A percentile compares a stretch with the other conserved stretches of the same genome.
phyloP scores from a whole-genome alignment of 2,888 invertebrate genomes.

The Cephus spinipes region DNA sequence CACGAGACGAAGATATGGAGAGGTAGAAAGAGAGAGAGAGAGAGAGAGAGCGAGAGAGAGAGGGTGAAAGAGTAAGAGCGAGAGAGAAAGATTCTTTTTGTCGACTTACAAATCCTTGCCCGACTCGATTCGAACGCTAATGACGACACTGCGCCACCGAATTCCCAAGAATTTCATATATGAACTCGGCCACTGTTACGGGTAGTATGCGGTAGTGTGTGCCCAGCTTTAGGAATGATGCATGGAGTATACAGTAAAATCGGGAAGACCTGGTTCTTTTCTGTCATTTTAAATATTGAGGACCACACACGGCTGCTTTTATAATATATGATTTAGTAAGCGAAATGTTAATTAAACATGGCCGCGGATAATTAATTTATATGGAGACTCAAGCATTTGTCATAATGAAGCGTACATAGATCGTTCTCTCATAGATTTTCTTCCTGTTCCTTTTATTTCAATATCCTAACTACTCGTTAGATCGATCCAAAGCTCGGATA shows the following conservation, averaged over 20 bases:
- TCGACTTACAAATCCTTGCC: no score
- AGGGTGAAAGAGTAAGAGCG: no score
- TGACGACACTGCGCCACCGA: no score
- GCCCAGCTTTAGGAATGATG: no score
- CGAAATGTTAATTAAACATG: neutral
- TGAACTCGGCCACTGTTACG: no score
- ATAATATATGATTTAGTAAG: neutral
- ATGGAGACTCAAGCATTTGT: neutral
- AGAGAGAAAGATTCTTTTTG: no score
- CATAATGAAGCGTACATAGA: neutral
- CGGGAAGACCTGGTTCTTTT: no score
- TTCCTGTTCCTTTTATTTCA: slow-evolving; percentile 14
- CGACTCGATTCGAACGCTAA: no score
- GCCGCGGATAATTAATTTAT: neutral
- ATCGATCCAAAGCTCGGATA: slow-evolving; percentile 37
- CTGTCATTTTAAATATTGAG: neutral
- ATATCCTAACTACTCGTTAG: slow-evolving; percentile 36
- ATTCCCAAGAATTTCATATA: no score
- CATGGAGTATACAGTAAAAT: no score
- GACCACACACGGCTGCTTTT: neutral
- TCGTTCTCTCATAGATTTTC: neutral
- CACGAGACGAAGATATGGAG: neutral
- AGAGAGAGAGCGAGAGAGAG: no score
- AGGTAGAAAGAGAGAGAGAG: neutral
- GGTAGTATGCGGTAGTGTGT: no score